These are phyloP conservation scores for Drosophila subpulchrella DNA, from an alignment of 1,140 invertebrate genomes.

Conservation along the genomic window DNA sequence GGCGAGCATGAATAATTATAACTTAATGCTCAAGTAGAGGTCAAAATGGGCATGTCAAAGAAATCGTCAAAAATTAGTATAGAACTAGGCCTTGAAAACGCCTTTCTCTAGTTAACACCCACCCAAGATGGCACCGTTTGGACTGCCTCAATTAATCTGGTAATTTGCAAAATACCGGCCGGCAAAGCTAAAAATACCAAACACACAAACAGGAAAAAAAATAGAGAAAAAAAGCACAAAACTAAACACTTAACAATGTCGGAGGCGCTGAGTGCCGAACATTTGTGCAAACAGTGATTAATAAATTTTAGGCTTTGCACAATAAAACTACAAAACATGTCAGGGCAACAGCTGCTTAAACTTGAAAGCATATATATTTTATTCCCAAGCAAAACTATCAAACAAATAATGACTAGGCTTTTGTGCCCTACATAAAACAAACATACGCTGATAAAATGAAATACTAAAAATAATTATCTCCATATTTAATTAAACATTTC, in stretches of 20 bases:
- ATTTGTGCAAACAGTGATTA: slow-evolving; percentile 67
- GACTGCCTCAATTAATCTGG: slow-evolving; percentile 50
- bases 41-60: slow-evolving; percentile 7
- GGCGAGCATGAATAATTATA: slow-evolving; percentile 24
- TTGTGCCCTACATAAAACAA: background rate
- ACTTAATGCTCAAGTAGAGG: slow-evolving; percentile 23
- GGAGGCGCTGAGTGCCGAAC: slow-evolving; percentile 41
- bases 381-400: slow-evolving; percentile 11
- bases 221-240: slow-evolving; percentile 4
- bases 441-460: too few relatives aligned
- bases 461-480: too few relatives aligned
- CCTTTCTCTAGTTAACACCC: slow-evolving; percentile 14
- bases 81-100: slow-evolving; percentile 22
- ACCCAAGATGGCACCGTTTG: background rate
- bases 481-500: too few relatives aligned
- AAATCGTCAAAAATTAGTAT: background rate
- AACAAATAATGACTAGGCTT: slow-evolving; percentile 8
- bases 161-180: slow-evolving; percentile 65
- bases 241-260: slow-evolving; percentile 48
- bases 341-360: slow-evolving; percentile 42
- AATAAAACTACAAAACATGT: slow-evolving; percentile 46
- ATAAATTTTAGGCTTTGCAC: slow-evolving; percentile 52
- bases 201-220: slow-evolving; percentile 8
- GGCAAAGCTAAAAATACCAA: slow-evolving; percentile 42
- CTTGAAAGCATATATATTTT: background rate